Percentiles rank a stretch among this genome's conserved stretches.
Evolutionary conservation across 2,797 vertebrate genomes (phyloP).

Genomic region (Monodelphis domestica): DNA sequence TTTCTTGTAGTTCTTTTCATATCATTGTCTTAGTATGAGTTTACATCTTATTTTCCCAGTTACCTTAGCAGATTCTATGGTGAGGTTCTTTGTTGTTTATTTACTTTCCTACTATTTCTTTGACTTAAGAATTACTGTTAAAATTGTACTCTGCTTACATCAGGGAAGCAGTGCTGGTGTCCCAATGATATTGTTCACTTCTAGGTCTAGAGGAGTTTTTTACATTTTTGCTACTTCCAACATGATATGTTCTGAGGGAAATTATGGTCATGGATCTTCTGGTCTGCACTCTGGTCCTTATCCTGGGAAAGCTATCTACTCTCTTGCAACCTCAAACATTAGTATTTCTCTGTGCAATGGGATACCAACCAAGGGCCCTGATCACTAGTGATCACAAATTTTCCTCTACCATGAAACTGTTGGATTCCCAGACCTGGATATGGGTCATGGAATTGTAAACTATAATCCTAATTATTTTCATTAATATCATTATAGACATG

Average conservation of each 20-base stretch:
- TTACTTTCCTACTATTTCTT: neutral
- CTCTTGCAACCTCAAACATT: no score
- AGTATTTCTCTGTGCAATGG: no score
- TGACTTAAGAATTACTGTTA: neutral
- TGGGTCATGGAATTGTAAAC: no score
- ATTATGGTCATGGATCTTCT: neutral
- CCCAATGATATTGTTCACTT: neutral
- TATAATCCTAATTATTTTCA: no score
- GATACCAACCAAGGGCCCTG: no score
- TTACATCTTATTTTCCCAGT: neutral
- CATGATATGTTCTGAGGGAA: neutral
- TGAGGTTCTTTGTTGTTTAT: neutral
- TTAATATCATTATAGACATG: no score
- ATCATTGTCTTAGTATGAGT: no score
- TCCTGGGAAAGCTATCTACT: neutral
- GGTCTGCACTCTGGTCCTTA: neutral
- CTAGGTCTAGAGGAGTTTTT: neutral
- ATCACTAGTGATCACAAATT: no score
- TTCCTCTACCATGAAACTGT: no score
- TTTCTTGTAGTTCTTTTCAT: neutral
- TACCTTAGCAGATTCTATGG: neutral
- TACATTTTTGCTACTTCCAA: neutral
- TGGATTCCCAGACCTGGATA: no score
- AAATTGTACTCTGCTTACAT: neutral
- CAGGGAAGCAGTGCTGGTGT: neutral